phyloP scores from a whole-genome alignment of 2,888 invertebrate genomes.

The Drosophila gaucha region DNA sequence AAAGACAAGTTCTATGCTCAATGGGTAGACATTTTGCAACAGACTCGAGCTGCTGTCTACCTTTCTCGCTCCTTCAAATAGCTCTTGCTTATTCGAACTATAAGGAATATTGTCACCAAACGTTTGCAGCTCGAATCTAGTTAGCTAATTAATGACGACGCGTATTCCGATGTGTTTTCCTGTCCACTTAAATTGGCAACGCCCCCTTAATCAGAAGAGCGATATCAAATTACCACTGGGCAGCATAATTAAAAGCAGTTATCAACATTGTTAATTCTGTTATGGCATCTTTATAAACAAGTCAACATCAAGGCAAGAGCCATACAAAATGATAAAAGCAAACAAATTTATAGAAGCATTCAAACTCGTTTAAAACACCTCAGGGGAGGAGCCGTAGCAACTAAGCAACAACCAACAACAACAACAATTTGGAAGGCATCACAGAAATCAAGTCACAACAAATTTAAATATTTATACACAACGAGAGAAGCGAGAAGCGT shows the following conservation, averaged over 20 bases:
- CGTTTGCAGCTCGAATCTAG: constrained; percentile 2
- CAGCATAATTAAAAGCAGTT: constrained; percentile 34
- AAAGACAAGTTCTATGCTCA: constrained; percentile 44
- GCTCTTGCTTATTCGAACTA: background rate
- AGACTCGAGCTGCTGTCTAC: background rate
- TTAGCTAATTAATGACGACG: constrained; percentile 20
- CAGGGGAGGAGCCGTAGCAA: constrained; percentile 67
- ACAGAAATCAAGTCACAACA: constrained; percentile 68
- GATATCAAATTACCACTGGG: background rate
- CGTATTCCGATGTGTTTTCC: constrained; percentile 4
- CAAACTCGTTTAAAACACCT: constrained; percentile 76
- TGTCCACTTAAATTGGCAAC: constrained; percentile 11
- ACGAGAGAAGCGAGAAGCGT: constrained; percentile 18
- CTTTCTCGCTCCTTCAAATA: background rate
- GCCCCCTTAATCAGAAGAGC: constrained; percentile 23
- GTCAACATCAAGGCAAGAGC: constrained; percentile 39
- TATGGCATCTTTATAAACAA: constrained; percentile 47
- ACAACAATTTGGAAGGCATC: constrained; percentile 35
- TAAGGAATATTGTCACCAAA: constrained; percentile 20
- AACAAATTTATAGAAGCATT: constrained; percentile 57
- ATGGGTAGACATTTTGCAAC: constrained; percentile 52
- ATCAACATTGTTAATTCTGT: constrained; percentile 43
- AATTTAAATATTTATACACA: constrained; percentile 55
- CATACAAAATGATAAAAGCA: constrained; percentile 29
- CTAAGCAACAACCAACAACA: constrained; percentile 14